Evolutionary conservation across 2,113 vertebrate species (phyloP).

Genomic region (Murina feae): DNA sequence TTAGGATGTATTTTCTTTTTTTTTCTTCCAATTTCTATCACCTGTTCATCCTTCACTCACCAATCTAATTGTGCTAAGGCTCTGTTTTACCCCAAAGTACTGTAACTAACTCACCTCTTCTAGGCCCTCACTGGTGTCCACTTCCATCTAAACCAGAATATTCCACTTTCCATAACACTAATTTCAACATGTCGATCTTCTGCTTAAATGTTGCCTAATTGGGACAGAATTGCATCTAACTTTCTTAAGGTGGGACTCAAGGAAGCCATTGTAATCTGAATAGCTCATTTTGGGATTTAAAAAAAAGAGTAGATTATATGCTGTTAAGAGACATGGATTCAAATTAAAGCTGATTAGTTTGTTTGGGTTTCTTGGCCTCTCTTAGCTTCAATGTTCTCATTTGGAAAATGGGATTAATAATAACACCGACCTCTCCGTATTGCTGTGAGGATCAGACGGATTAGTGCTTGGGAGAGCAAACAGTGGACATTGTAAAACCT

Average conservation of each 20-base stretch:
- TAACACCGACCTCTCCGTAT: neutral
- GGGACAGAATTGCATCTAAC: neutral
- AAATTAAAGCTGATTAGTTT: neutral
- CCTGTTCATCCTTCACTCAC: neutral
- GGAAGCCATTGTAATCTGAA: neutral
- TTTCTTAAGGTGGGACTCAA: neutral
- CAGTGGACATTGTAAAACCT: neutral
- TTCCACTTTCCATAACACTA: neutral
- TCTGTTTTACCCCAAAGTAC: neutral
- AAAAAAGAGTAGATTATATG: neutral
- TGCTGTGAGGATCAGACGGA: neutral
- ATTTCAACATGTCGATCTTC: neutral
- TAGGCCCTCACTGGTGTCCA: neutral
- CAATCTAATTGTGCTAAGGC: neutral
- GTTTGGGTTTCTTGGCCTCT: neutral
- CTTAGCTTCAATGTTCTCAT: neutral
- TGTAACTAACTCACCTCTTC: neutral
- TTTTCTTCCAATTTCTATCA: neutral
- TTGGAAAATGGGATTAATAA: conserved; percentile 12
- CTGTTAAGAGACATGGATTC: neutral
- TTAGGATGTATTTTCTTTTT: neutral
- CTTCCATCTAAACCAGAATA: neutral
- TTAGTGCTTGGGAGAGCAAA: neutral
- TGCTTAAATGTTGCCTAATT: neutral
- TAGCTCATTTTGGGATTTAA: neutral